phyloP scores from a whole-genome alignment of 2,113 vertebrate genomes.

The Phaethon lepturus region DNA sequence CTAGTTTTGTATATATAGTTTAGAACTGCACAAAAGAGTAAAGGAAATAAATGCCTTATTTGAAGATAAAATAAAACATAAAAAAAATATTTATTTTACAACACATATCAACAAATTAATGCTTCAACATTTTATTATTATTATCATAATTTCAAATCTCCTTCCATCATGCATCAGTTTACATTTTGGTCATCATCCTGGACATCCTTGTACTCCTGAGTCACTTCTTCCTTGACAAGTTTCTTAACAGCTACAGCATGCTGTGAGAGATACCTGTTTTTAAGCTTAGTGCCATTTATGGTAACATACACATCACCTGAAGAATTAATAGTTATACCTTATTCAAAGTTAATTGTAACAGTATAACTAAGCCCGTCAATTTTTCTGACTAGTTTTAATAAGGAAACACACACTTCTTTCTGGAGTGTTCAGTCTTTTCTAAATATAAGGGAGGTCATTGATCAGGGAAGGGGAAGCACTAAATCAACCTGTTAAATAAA shows the following conservation, averaged over 20 bases:
- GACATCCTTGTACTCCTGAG: not conserved
- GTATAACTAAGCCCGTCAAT: not conserved
- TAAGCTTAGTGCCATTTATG: not conserved
- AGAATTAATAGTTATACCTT: not conserved
- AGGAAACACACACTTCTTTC: not conserved
- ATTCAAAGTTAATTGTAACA: not conserved
- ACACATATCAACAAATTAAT: not conserved
- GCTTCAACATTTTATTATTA: not conserved
- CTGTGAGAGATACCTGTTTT: not conserved
- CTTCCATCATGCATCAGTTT: not conserved
- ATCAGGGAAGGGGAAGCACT: not conserved
- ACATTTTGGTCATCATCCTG: not conserved
- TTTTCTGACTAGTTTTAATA: not conserved
- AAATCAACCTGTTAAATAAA: constrained; percentile 29
- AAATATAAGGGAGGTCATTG: not conserved
- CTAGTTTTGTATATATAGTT: not conserved
- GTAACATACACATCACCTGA: not conserved
- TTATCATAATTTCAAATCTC: not conserved
- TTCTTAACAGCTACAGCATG: not conserved
- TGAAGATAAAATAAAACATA: not conserved
- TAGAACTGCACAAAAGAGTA: not conserved
- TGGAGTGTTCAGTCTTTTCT: not conserved
- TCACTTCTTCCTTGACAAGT: not conserved
- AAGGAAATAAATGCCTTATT: not conserved
- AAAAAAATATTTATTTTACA: not conserved